Evolutionary conservation across 2,888 invertebrate genomes (phyloP).

Genomic region (Venusia cambrica): DNA sequence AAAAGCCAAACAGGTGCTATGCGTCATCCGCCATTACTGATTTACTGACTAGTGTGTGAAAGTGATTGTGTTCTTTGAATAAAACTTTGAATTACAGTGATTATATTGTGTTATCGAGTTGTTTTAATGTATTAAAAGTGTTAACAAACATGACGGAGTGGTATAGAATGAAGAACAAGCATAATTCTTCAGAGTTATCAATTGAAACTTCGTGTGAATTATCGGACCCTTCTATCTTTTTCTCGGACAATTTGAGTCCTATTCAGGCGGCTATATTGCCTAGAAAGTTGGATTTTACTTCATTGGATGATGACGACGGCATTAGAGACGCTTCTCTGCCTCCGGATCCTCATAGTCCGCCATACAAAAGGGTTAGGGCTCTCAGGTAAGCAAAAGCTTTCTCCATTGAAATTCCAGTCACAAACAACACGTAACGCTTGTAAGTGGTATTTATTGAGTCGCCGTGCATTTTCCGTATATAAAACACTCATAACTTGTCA

Average conservation of each 20-base stretch:
- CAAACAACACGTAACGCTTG: conserved; percentile 44
- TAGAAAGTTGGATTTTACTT: conserved; percentile 81
- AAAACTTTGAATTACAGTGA: conserved; percentile 44
- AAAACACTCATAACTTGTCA: neutral
- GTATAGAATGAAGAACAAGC: conserved; percentile 68
- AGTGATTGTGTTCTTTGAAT: conserved; percentile 60
- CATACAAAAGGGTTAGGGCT: conserved; percentile 82
- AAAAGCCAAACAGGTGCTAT: conserved; percentile 67
- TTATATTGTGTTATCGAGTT: conserved; percentile 49
- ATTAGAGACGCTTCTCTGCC: conserved; percentile 53
- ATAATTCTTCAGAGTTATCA: conserved; percentile 78
- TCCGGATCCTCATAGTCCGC: conserved; percentile 69
- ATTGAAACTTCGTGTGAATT: conserved; percentile 83
- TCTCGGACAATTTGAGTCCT: conserved; percentile 82
- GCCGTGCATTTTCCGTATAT: neutral
- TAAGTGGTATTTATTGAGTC: neutral
- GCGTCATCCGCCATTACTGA: conserved; percentile 77
- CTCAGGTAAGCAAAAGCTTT: conserved; percentile 64
- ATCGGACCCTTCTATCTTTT: conserved; percentile 82
- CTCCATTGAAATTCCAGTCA: conserved; percentile 26
- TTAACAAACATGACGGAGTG: conserved; percentile 67
- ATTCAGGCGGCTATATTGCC: conserved; percentile 77
- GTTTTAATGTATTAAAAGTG: conserved; percentile 54
- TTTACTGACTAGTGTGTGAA: conserved; percentile 63
- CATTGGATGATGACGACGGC: conserved; percentile 69